phyloP scores from a whole-genome alignment of 2,888 invertebrate genomes.

The Saturnia pavonia region DNA sequence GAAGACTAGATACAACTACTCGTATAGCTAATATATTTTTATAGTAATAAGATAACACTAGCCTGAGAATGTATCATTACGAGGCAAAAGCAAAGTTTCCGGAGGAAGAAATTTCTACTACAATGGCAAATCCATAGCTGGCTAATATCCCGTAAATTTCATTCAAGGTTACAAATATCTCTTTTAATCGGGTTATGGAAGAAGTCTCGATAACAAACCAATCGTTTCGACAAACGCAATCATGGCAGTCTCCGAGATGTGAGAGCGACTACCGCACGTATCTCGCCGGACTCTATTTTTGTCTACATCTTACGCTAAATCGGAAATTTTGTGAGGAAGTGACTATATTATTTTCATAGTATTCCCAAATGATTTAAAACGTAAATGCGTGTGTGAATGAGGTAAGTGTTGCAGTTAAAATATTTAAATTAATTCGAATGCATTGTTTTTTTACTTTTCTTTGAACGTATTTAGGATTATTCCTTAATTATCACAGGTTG shows the following conservation, averaged over 20 bases:
- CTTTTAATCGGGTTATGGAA: conserved; percentile 12
- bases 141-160: background rate
- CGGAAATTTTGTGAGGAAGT: conserved; percentile 4
- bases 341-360: background rate
- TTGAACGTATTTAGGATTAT: background rate
- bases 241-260: conserved; percentile 10
- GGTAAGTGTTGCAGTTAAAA: background rate
- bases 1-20: too few species aligned
- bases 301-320: conserved; percentile 1
- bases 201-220: conserved; percentile 7
- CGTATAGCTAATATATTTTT: too few species aligned
- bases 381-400: background rate
- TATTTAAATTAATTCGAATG: background rate
- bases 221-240: background rate
- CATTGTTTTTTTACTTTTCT: background rate
- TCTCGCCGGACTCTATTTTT: background rate
- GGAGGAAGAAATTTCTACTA: background rate
- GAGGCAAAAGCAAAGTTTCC: background rate
- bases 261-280: conserved; percentile 5
- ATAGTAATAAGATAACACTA: background rate
- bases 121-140: background rate
- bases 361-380: background rate
- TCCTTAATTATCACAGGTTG: background rate
- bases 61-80: background rate
- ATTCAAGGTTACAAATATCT: conserved; percentile 7